Evolutionary conservation across 53 echinoderm and acorn worm genomes (phyloP).

Genomic region (Antedon mediterranea): DNA sequence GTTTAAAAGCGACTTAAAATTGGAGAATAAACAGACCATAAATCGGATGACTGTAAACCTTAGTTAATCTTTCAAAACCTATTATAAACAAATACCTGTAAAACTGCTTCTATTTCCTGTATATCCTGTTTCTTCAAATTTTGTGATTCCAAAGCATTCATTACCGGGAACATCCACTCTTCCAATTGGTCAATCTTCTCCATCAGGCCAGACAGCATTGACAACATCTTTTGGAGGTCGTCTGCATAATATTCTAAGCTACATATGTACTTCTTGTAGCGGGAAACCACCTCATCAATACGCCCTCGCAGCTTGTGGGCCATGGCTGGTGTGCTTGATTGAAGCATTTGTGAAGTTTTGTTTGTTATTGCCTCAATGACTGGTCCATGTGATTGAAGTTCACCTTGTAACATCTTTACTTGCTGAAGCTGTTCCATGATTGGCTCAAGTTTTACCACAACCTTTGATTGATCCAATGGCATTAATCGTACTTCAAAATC

Average conservation of each 20-base stretch:
- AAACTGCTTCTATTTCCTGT: constrained; percentile 65
- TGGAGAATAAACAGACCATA: too few species aligned
- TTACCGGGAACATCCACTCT: constrained; percentile 89
- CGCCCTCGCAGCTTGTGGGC: constrained; percentile 58
- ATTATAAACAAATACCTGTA: constrained; percentile 26
- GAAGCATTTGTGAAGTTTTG: constrained; percentile 43
- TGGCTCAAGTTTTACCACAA: constrained; percentile 77
- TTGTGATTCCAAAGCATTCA: constrained; percentile 71
- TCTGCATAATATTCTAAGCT: constrained; percentile 33
- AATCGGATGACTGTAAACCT: background rate
- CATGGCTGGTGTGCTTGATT: constrained; percentile 57
- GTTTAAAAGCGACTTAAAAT: too few species aligned
- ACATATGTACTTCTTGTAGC: constrained; percentile 42
- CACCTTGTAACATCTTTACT: constrained; percentile 74
- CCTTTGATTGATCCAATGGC: constrained; percentile 69
- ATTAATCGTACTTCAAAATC: constrained; percentile 71
- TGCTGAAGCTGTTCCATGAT: constrained; percentile 91
- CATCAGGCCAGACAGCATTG: constrained; percentile 48
- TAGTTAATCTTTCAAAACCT: background rate
- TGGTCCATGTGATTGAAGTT: constrained; percentile 63
- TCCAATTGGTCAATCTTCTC: constrained; percentile 79
- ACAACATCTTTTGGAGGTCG: constrained; percentile 66
- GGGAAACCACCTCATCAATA: constrained; percentile 57
- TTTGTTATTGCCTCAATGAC: constrained; percentile 58
- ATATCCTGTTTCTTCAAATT: constrained; percentile 89